phyloP scores from a whole-genome alignment of 1,140 invertebrate species.

The Scylla paramamosain region DNA sequence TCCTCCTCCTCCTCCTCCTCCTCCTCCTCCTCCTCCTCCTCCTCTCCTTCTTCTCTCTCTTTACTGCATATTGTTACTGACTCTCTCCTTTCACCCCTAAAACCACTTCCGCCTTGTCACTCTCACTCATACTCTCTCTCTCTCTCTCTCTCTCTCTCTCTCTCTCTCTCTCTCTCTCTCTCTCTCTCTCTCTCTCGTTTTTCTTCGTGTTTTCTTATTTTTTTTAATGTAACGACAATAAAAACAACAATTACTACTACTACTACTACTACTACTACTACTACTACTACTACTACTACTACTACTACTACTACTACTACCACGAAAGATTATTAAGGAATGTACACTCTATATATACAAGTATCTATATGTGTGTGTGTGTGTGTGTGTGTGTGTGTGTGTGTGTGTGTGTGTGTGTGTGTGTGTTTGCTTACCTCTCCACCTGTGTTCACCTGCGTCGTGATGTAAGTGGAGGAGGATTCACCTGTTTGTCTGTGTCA shows the following conservation, averaged over 20 bases:
- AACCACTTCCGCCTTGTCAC: too few relatives aligned
- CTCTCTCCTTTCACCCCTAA: too few relatives aligned
- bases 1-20: background rate
- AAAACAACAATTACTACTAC: background rate
- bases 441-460: too few relatives aligned
- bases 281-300: constrained; percentile 39
- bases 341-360: background rate
- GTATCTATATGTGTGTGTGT: background rate
- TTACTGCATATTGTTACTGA: too few relatives aligned
- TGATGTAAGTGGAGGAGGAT: too few relatives aligned
- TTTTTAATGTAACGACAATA: background rate
- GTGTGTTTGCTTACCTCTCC: too few relatives aligned
- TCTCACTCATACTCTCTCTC: background rate
- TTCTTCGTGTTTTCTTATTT: background rate
- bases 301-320: constrained; percentile 44
- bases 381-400: too few relatives aligned
- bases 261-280: constrained; percentile 23
- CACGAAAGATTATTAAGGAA: background rate
- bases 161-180: background rate
- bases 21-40: background rate
- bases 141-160: constrained; percentile 28
- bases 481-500: too few relatives aligned
- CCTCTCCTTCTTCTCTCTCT: background rate
- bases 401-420: too few relatives aligned
- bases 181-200: background rate